Percentiles rank a stretch among this genome's conserved stretches.
These are phyloP conservation scores for Brienomyrus brachyistius DNA, from an alignment of 2,113 vertebrate genomes.

Conservation along the genomic window DNA sequence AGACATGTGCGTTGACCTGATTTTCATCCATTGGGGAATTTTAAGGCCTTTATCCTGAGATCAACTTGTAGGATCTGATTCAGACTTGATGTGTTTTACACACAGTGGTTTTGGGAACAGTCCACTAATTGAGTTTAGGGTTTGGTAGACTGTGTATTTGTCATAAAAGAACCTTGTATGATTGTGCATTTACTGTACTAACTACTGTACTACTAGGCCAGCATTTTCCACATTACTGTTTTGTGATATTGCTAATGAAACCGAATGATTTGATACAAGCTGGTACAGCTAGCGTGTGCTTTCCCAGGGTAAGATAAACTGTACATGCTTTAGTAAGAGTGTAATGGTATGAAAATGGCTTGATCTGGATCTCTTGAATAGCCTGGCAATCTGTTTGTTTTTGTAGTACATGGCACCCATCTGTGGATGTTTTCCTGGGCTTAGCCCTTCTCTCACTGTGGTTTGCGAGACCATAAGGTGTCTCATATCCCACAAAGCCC, in stretches of 20 bases:
- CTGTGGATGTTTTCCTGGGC: constrained; percentile 1
- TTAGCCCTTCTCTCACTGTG: not conserved
- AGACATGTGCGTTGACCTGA: not conserved
- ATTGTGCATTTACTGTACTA: not conserved
- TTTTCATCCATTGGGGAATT: not conserved
- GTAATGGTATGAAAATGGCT: not conserved
- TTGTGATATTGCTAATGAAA: not conserved
- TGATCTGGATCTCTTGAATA: not conserved
- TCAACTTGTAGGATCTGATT: not conserved
- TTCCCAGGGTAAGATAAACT: not conserved
- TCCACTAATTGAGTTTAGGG: not conserved
- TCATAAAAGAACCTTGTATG: not conserved
- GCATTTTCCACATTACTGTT: not conserved
- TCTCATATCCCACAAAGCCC: not conserved
- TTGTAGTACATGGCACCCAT: not conserved
- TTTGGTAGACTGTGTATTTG: not conserved
- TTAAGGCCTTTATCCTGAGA: not conserved
- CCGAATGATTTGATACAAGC: not conserved
- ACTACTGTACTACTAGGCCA: not conserved
- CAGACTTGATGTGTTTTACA: not conserved
- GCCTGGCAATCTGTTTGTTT: constrained; percentile 12
- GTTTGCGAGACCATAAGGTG: not conserved
- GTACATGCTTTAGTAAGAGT: not conserved
- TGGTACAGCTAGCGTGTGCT: not conserved
- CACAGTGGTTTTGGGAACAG: not conserved